Evolutionary conservation across 2,113 vertebrate species (phyloP), one percentile per base, ranked within the genome.

Genomic region (Jacana jacana): DNA sequence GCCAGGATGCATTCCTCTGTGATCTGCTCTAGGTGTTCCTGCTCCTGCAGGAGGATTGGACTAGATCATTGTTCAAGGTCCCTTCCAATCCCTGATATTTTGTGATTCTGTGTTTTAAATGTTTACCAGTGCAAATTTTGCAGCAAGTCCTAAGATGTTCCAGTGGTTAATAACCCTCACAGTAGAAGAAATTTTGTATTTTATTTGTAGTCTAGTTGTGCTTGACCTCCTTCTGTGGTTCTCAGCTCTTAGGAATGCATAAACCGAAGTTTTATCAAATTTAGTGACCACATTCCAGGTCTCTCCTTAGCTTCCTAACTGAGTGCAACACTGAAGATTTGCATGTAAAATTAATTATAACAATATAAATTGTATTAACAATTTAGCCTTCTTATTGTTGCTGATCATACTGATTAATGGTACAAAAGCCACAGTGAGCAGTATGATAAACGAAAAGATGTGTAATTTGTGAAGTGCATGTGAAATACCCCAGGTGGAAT

Each of bases 401-500:
- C 88, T 95, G 40, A 73, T 83, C 31, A 57, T 44, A 81, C 24
- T 73, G 69, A 92, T 83, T 65, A 89, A 78, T 37, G 37, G 20
- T 73, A 73, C 73, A 85, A 92, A 88, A 58, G 9, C 14, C 61
- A 81, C 31, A 61, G 18, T 33, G 30, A 91, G 46, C 35, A 73
- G 31, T 57, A 49, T 37, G n/a, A 89, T 70, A 54, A 88, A 44
- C 89, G 22, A 71, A 86, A 90, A 78, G 5, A 77, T 35, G 6
- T 72, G 63, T 44, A 65, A 76, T 88, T 93, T 93, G 58, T 81
- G 71, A 77, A 70, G 24, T 44, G 46, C 40, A 25, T 86, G 17
- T 78, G 64, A 92, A 86, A 89, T 52, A 95, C 27, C 24, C 60
- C n/a, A 86, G 87, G 77, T 66, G 39, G 77, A 91, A 92, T 87